A percentile compares a stretch with the other conserved stretches of the same genome.
These are phyloP conservation scores for Tetramorium parvispinum DNA, from an alignment of 1,140 invertebrate species.

Conservation along the genomic window DNA sequence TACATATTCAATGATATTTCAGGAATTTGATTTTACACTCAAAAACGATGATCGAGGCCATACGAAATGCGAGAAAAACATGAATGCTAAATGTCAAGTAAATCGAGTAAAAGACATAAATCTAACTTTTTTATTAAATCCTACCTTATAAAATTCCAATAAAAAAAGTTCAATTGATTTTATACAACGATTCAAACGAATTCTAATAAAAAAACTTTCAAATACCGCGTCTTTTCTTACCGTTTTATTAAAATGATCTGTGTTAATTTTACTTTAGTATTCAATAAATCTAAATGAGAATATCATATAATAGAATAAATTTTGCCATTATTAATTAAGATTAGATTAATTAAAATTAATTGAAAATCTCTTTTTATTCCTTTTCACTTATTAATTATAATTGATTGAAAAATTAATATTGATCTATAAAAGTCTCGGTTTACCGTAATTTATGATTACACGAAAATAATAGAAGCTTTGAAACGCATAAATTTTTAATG, in stretches of 20 bases:
- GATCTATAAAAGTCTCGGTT: not conserved
- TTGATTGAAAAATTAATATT: not conserved
- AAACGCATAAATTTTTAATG: too few relatives aligned
- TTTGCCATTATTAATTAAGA: not conserved
- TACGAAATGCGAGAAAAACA: not conserved
- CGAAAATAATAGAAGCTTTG: not conserved
- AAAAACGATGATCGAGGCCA: not conserved
- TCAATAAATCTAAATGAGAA: not conserved
- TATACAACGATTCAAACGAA: not conserved
- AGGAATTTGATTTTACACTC: not conserved
- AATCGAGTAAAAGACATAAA: not conserved
- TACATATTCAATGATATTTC: not conserved
- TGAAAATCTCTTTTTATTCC: too few relatives aligned
- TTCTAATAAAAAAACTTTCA: not conserved
- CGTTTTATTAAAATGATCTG: not conserved
- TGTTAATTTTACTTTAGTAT: slow-evolving; percentile 15
- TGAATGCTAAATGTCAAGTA: slow-evolving; percentile 15
- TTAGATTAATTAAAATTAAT: not conserved
- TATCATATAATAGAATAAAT: not conserved
- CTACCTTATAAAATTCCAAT: not conserved
- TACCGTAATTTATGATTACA: slow-evolving; percentile 13
- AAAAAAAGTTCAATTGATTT: slow-evolving; percentile 23
- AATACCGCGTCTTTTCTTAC: not conserved
- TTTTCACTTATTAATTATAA: not conserved
- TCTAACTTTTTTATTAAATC: not conserved